phyloP scores from a whole-genome alignment of 2,797 vertebrate species.

The Parauchenoglanis punctatus region DNA sequence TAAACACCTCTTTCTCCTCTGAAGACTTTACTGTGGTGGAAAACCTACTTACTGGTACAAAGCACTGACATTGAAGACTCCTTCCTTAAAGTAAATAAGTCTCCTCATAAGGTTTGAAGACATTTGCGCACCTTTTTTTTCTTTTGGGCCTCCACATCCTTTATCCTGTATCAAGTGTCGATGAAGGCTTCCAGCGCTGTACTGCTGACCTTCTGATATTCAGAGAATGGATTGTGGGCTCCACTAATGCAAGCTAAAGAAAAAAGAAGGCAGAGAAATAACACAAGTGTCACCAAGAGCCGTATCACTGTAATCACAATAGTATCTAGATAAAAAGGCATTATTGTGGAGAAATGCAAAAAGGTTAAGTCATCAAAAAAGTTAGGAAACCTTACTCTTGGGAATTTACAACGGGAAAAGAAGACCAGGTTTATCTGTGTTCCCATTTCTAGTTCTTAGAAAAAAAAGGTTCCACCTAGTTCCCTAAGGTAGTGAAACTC shows the following conservation, averaged over 20 bases:
- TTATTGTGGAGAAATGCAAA: not conserved
- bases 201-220: not conserved
- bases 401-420: not conserved
- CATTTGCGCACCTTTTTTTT: conserved; percentile 2
- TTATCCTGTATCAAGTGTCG: not conserved
- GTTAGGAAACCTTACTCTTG: not conserved
- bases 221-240: not conserved
- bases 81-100: not conserved
- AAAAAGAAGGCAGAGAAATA: not conserved
- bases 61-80: not conserved
- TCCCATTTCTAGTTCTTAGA: not conserved
- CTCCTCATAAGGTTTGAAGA: not conserved
- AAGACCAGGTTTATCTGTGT: not conserved
- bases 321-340: not conserved
- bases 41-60: not conserved
- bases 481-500: not conserved
- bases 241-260: not conserved
- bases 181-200: no score
- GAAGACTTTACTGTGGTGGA: conserved; percentile 4
- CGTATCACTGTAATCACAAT: not conserved
- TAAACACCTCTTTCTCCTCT: not conserved
- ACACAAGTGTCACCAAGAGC: not conserved
- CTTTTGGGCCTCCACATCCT: not conserved
- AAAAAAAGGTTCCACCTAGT: not conserved
- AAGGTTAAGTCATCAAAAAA: not conserved